A percentile compares a stretch with the other conserved stretches of the same genome.
Evolutionary conservation across 2,797 vertebrate species (phyloP).

Genomic region (Coluber constrictor): DNA sequence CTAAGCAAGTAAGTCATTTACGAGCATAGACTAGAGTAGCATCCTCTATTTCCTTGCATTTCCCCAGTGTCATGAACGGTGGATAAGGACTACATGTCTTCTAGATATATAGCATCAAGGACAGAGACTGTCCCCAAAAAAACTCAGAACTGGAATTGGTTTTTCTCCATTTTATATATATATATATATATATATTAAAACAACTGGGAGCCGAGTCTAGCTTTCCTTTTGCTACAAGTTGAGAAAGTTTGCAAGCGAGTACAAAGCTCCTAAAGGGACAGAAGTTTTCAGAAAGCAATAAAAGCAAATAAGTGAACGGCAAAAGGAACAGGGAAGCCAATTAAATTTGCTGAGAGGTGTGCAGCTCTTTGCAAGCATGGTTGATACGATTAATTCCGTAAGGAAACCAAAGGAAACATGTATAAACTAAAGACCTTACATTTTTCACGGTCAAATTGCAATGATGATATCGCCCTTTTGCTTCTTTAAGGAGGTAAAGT

Average conservation of each 20-base stretch:
- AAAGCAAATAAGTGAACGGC: neutral
- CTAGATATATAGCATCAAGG: neutral
- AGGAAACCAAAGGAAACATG: neutral
- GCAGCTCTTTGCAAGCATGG: neutral
- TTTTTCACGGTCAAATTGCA: neutral
- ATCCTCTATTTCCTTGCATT: neutral
- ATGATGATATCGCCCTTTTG: neutral
- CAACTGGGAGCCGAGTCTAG: neutral
- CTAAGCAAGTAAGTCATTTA: neutral
- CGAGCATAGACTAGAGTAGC: neutral
- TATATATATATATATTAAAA: too few relatives aligned
- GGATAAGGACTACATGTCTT: neutral
- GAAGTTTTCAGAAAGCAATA: neutral
- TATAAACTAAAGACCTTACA: neutral
- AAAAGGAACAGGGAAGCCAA: neutral
- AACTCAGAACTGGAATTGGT: neutral
- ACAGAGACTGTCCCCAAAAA: neutral
- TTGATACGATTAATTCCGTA: constrained; percentile 3
- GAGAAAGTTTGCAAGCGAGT: neutral
- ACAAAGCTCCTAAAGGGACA: neutral
- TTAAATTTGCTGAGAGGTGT: neutral
- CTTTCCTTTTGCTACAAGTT: neutral
- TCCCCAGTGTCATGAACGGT: neutral
- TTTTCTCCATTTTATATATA: too few relatives aligned
- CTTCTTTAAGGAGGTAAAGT: constrained; percentile 19